Evolutionary conservation across 2,888 invertebrate genomes (phyloP), one percentile per base, ranked within the genome.

Genomic region (Hyposoter didymator): DNA sequence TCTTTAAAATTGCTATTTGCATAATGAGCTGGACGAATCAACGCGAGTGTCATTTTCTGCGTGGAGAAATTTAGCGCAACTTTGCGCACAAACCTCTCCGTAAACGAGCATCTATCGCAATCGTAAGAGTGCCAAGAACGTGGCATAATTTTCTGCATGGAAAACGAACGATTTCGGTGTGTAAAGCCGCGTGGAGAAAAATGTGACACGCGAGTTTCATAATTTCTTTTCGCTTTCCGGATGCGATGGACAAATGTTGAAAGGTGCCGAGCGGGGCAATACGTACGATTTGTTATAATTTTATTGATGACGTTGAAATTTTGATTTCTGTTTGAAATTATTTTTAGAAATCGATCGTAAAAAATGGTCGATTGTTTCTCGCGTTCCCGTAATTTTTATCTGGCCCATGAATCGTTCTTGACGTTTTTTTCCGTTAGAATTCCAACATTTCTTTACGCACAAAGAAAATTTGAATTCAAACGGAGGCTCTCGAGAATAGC

Each of bases 111-210:
- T 70, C 39, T 39, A 62, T 59, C 55, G 59, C 47, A 70, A 55
- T 70, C 22, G 45, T 22, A 62, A 22, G 62, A 79, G 35, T 14
- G 19, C 39, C 35, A 14, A 22, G 49, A n/a, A 22, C 66, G 52
- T 64, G 70, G 32, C 17, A 79, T 79, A 22, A 79, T 72, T 79
- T 79, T 79, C 70, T 39, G 62, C 59, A 47, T 79, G 47, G 47
- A 72, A 35, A 47, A 47, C 72, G 79, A 62, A 59, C 45, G 17
- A 70, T 35, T 59, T 78, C 19, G 12, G 59, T 14, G 62, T 17
- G 43, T 62, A 47, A 22, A 59, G 70, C 3, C 17, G 35, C 45
- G 17, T 19, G 12, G 1, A 4, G 52, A 67, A 22, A 52, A 66
- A 17, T 62, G 35, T 17, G 7, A 28, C 43, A 39, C 19, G 7